These are phyloP conservation scores for Limnodromus scolopaceus DNA, from an alignment of 2,797 vertebrate species.

Conservation along the genomic window DNA sequence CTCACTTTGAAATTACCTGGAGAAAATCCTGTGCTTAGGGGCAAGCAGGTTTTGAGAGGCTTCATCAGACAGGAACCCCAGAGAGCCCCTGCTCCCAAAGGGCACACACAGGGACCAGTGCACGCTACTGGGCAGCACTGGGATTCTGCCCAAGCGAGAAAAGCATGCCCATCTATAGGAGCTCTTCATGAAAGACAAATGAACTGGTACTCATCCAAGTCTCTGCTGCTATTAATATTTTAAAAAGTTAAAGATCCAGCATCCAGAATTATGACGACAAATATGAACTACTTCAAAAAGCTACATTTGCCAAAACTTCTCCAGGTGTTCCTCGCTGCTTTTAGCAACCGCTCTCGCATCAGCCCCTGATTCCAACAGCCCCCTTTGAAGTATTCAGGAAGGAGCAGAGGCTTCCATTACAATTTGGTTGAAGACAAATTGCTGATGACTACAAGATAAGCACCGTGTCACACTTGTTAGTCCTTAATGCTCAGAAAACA, in stretches of 20 bases:
- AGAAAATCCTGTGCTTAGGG: not conserved
- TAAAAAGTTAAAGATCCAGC: not conserved
- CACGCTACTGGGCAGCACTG: not conserved
- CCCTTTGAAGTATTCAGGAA: not conserved
- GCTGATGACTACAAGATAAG: slow-evolving; percentile 47
- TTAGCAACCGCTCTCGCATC: not conserved
- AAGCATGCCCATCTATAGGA: not conserved
- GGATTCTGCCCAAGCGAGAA: not conserved
- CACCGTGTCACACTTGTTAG: not conserved
- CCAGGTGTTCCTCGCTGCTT: not conserved
- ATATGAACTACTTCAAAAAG: not conserved
- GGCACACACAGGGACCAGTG: not conserved
- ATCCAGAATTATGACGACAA: not conserved
- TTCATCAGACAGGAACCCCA: not conserved
- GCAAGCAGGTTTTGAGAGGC: not conserved
- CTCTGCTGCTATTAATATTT: not conserved
- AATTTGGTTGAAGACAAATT: slow-evolving; percentile 40
- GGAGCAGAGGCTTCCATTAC: not conserved
- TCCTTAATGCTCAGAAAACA: slow-evolving; percentile 9
- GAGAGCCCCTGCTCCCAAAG: not conserved
- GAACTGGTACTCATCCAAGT: not conserved
- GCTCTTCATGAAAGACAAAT: not conserved
- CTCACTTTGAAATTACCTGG: not conserved
- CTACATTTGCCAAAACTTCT: not conserved
- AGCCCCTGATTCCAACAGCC: not conserved